These are phyloP conservation scores for Drosophila robusta DNA, from an alignment of 2,888 invertebrate species.

Conservation along the genomic window DNA sequence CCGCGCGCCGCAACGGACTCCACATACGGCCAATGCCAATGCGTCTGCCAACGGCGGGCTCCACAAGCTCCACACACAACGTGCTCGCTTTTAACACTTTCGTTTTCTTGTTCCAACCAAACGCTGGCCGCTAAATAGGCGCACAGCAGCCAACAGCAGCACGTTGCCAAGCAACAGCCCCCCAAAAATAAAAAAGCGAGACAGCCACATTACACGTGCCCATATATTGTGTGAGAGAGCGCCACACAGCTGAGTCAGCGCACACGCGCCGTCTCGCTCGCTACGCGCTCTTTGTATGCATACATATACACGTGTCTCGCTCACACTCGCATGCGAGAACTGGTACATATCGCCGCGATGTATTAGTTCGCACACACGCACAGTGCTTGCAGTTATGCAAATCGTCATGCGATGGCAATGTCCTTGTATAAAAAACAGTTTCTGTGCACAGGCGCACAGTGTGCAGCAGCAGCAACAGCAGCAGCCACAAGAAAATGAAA, in stretches of 20 bases:
- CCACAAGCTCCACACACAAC: conserved; percentile 43
- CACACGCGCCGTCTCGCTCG: conserved; percentile 7
- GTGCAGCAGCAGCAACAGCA: conserved; percentile 45
- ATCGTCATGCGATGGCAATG: conserved; percentile 82
- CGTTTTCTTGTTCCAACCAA: conserved; percentile 85
- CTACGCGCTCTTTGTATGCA: background rate
- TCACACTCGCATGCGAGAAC: background rate
- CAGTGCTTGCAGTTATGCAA: conserved; percentile 3
- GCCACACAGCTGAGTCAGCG: conserved; percentile 7
- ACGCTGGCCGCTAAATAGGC: conserved; percentile 85
- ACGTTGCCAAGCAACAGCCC: conserved; percentile 48
- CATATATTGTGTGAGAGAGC: background rate
- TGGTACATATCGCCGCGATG: background rate
- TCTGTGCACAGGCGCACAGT: conserved; percentile 79
- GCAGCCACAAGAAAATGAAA: conserved; percentile 1
- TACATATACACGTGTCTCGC: background rate
- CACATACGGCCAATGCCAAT: conserved; percentile 61
- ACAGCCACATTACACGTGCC: conserved; percentile 2
- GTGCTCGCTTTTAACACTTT: conserved; percentile 81
- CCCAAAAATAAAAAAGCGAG: conserved; percentile 1
- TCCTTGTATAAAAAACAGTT: conserved; percentile 85
- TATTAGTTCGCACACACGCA: background rate
- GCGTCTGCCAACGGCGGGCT: conserved; percentile 36
- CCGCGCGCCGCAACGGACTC: conserved; percentile 54
- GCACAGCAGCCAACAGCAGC: conserved; percentile 69